These are phyloP conservation scores for Lepilemur ruficaudatus DNA, from an alignment of 2,797 vertebrate species.

Conservation along the genomic window DNA sequence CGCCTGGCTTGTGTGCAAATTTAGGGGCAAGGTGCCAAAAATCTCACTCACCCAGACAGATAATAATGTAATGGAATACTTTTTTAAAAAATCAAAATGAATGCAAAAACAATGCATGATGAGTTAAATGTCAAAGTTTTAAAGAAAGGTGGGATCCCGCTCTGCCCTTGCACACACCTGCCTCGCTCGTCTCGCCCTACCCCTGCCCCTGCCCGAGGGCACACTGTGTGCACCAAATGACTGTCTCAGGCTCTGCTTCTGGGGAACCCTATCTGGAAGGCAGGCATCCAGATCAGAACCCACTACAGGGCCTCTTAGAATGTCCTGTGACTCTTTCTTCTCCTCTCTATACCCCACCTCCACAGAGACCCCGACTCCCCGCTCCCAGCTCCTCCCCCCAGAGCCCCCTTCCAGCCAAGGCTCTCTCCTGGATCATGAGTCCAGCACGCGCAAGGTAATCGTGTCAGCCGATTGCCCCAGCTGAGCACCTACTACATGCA, in stretches of 20 bases:
- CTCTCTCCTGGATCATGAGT: not conserved
- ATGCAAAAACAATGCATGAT: not conserved
- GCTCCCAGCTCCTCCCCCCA: not conserved
- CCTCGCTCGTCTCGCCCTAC: not conserved
- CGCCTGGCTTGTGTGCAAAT: not conserved
- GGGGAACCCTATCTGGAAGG: not conserved
- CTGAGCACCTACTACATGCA: not conserved
- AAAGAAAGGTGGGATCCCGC: not conserved
- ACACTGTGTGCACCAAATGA: not conserved
- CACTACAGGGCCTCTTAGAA: not conserved
- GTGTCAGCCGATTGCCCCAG: not conserved
- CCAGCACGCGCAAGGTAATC: not conserved
- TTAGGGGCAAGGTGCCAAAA: not conserved
- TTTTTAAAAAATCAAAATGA: not conserved
- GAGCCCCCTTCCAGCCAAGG: not conserved
- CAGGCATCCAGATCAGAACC: not conserved
- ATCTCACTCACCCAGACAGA: not conserved
- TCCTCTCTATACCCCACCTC: not conserved
- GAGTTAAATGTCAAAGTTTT: not conserved
- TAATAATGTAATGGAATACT: not conserved
- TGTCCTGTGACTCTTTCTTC: not conserved
- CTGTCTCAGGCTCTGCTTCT: not conserved
- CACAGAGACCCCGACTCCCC: not conserved
- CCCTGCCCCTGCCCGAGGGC: not conserved
- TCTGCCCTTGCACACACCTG: too few species aligned